Evolutionary conservation across 2,888 invertebrate species (phyloP), one percentile per base, ranked within the genome.

Genomic region (Sminthurinus aureus): DNA sequence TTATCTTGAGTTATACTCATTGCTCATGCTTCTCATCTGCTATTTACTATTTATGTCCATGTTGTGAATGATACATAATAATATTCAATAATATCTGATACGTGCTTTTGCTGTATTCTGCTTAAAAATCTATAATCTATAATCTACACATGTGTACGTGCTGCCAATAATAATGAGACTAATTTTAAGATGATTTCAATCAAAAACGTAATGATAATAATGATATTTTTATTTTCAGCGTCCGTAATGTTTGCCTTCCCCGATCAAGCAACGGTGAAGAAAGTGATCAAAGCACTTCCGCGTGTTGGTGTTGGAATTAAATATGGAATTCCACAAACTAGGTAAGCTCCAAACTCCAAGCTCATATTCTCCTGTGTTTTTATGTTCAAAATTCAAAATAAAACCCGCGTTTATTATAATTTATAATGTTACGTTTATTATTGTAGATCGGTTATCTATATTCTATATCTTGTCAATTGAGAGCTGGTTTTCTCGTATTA

Each of bases 221-320:
- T 64, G n/a, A 64, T 64, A 88, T 89, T 89, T 87, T 89, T 87
- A 87, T 86, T 93, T 94, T 87, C 93, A 98, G 98, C 98, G 80
- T 99, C 99, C 83, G 97, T 99, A 90, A 95, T 99, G 94, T 98
- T 99, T 92, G 97, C 98, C 87, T 98, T 99, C 91, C 95, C 96
- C 89, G 98, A 99, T 91, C 98, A 98, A 91, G 94, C 95, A 88
- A 98, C 98, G 76, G 98, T 99, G 90, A 98, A 98, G 92, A 97
- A 98, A 92, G 98, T 99, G 89, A 98, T 99, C 91, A 98, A 98
- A 91, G 97, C 97, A 2, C 92, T 99, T 89, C 99, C 99, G 0
- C 93, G 98, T 84, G 98, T 99, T 86, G 99, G 99, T 13, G 98
- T 99, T 79, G 99, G 99, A 89, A 98, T 99, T 92, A 99, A 99